Base-by-base conservation (phyloP, 1,140 invertebrate genomes). In the Meloidogyne exigua region DNA sequence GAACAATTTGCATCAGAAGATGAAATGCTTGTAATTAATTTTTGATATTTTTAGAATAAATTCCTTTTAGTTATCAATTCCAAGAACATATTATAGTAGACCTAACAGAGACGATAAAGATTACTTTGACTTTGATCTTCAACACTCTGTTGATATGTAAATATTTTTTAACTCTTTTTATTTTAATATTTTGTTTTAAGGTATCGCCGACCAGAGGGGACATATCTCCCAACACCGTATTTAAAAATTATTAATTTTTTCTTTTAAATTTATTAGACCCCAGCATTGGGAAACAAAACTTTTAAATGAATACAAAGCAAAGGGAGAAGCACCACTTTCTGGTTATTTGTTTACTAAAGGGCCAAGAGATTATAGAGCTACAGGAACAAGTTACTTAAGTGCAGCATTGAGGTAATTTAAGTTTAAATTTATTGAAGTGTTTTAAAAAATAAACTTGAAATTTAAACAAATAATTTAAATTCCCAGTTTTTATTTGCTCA, bases 91-190 rank as follows among this genome's bases (percentile, higher is more conserved):
- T 72, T 87, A 87, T 75, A 87, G 85, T 25, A 82, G 85, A 9
- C 85, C 85, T 42, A 83, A 85, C 63, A 63, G 86, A 71, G 62
- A 77, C 65, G 85, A 87, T 74, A 84, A 84, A 18, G 85, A 87
- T 68, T 87, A 87, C 65, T 87, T 87, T 78, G 85, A 87, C 36
- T 87, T 85, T 79, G 85, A 87, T 68, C 72, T 87, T 12, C 76
- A 85, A 49, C 85, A 87, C 71, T 87, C 85, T 11, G 86, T 87
- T 15, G 76, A 85, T 68, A 77, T 87, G 80, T 87, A 77, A 70
- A 78, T 42, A 57, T 12, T 62, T 26, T 32, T 25, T 66, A 12
- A 25, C 10, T 26, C 62, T 72, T 64, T 13, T 23, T 25, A 26
- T 25, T 21, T 25, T 13, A 13, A 13, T 9, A 15, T 65, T 65